Conservation (phyloP, 2,888 invertebrate species). For the Marronus borbonicus region DNA sequence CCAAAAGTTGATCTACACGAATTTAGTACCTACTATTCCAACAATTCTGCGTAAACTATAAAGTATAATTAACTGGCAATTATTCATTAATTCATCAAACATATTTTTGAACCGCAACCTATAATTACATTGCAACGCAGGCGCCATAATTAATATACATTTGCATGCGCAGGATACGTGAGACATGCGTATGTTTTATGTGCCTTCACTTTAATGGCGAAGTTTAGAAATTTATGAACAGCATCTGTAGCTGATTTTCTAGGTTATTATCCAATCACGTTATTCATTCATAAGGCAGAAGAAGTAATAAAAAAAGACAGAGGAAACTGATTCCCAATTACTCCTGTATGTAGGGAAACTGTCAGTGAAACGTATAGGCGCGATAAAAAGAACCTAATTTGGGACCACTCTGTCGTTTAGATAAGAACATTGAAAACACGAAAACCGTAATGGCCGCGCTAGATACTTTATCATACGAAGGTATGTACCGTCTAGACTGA, state of each 20-base stretch:
- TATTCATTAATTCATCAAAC: slow-evolving; percentile 34
- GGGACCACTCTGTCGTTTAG: slow-evolving; percentile 19
- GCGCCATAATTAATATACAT: slow-evolving; percentile 42
- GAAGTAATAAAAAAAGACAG: not conserved
- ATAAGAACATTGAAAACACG: slow-evolving; percentile 33
- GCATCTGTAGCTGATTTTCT: slow-evolving; percentile 34
- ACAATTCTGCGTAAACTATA: slow-evolving; percentile 18
- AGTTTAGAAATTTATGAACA: slow-evolving; percentile 37
- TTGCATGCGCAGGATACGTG: slow-evolving; percentile 24
- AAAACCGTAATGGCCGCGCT: slow-evolving; percentile 23
- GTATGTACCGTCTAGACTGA: slow-evolving; percentile 24
- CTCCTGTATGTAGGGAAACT: not conserved
- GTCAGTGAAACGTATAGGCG: slow-evolving; percentile 8
- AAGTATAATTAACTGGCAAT: slow-evolving; percentile 11
- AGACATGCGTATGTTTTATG: slow-evolving; percentile 12
- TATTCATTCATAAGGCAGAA: slow-evolving; percentile 20
- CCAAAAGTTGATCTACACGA: not conserved
- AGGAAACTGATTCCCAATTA: not conserved
- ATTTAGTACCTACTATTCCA: slow-evolving; percentile 13
- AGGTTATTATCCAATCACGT: slow-evolving; percentile 40
- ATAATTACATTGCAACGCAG: slow-evolving; percentile 31
- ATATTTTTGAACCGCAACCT: slow-evolving; percentile 37
- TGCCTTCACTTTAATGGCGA: slow-evolving; percentile 43
- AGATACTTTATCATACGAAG: slow-evolving; percentile 22
- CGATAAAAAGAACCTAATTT: slow-evolving; percentile 37